phyloP scores from a whole-genome alignment of 1,140 invertebrate genomes.

The Philopotamus ludificatus region DNA sequence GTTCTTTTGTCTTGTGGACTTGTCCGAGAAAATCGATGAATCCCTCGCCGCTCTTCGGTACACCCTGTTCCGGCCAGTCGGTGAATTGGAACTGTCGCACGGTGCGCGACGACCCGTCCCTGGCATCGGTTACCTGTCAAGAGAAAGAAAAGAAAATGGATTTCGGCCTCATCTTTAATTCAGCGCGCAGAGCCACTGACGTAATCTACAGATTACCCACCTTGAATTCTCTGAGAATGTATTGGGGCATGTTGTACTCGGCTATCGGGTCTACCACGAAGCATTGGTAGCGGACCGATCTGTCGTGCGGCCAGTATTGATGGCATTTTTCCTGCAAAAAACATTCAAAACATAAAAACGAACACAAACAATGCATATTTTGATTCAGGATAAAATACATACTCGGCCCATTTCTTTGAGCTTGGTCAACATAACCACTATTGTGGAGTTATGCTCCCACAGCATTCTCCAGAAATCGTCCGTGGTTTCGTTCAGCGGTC shows the following conservation, averaged over 20 bases:
- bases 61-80: conserved; percentile 98
- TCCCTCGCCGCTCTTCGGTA: conserved; percentile 95
- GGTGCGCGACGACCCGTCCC: conserved; percentile 93
- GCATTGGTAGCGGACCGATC: conserved; percentile 93
- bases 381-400: conserved; percentile 57
- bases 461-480: conserved; percentile 99
- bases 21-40: conserved; percentile 99
- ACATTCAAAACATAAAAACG: not conserved
- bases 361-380: not conserved
- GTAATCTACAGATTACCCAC: conserved; percentile 47
- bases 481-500: conserved; percentile 91
- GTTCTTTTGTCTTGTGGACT: conserved; percentile 99
- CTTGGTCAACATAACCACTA: conserved; percentile 98
- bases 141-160: no score
- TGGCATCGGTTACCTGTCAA: conserved; percentile 80
- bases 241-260: conserved; percentile 99
- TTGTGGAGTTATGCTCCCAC: conserved; percentile 99
- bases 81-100: conserved; percentile 99
- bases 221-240: conserved; percentile 98
- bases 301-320: conserved; percentile 98
- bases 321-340: conserved; percentile 88
- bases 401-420: conserved; percentile 95
- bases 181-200: not conserved
- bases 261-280: conserved; percentile 98
- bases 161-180: no score